Evolutionary conservation across 2,888 invertebrate genomes (phyloP).

Genomic region (Pelosia muscerda): DNA sequence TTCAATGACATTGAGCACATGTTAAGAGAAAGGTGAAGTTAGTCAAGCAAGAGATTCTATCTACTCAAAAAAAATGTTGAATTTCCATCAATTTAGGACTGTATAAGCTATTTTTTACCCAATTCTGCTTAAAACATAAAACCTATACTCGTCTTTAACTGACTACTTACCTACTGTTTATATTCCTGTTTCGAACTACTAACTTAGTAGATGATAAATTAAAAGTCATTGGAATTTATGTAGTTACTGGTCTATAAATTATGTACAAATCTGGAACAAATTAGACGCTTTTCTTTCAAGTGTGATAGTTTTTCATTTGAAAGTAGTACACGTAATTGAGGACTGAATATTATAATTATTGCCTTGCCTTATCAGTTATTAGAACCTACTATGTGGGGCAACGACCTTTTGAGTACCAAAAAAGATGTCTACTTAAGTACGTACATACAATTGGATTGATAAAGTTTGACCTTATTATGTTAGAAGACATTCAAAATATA

Average conservation of each 20-base stretch:
- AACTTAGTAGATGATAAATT: too few species aligned
- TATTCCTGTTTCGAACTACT: too few species aligned
- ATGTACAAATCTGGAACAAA: background rate
- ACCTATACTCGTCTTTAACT: too few species aligned
- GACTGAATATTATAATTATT: background rate
- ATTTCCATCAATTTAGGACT: too few species aligned
- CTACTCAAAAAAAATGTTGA: background rate
- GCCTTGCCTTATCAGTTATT: background rate
- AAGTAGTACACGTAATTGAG: background rate
- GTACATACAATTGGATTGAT: background rate
- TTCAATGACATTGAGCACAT: background rate
- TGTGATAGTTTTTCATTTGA: background rate
- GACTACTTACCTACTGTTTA: too few species aligned
- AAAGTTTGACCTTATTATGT: slow-evolving; percentile 8
- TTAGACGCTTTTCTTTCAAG: background rate
- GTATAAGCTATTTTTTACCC: too few species aligned
- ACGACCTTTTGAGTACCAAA: slow-evolving; percentile 1
- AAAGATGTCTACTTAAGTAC: background rate
- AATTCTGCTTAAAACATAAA: background rate
- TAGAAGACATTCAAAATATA: background rate
- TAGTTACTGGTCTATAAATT: background rate
- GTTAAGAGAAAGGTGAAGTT: background rate
- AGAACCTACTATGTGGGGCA: background rate
- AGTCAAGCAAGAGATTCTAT: too few species aligned
- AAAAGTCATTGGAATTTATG: too few species aligned